Evolutionary conservation across 1,140 invertebrate genomes (phyloP), one percentile per base, ranked within the genome.

Genomic region (Drosophila orosa): DNA sequence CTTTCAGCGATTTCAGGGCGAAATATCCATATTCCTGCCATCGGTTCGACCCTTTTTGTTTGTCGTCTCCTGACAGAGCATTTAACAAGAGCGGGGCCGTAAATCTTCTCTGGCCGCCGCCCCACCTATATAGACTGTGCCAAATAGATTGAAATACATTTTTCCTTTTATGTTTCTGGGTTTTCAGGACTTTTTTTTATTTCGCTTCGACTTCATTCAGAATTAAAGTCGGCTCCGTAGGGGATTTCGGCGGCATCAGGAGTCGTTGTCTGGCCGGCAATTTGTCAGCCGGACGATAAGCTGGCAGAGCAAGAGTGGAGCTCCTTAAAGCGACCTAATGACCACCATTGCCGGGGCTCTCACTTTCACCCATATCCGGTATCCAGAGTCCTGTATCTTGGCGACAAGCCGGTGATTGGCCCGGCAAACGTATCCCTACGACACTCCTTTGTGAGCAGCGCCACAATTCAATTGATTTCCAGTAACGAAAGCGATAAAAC

Each of bases 131-230:
- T 65, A 65, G 61, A 71, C 78, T 72, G 66, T 45, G 42, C 42
- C 73, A 78, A 79, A 86, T 82, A 86, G 83, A 86, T 82, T 79
- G 79, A 76, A 82, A 86, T 86, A 87, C 79, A 87, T 86, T 87
- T 87, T 87, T 78, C 78, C 77, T 69, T 56, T 50, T 59, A 33
- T 66, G 13, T 73, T 72, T 55, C 39, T 67, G 66, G 59, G 40
- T 37, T 44, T 55, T 31, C 61, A 24, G 54, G 19, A 40, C 39
- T 57, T 75, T 77, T 75, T 77, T 61, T 47, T 48, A 67, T 59
- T 58, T 67, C 22, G 24, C 35, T 69, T 52, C 19, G 65, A 77
- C 58, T 86, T 63, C 78, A 81, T 78, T 35, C 68, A 39, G 67
- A 71, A 57, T 71, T 71, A 71, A 71, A 71, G 52, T 71, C 63